Evolutionary conservation across 2,797 vertebrate species (phyloP).

Genomic region (Cyclura pinguis): DNA sequence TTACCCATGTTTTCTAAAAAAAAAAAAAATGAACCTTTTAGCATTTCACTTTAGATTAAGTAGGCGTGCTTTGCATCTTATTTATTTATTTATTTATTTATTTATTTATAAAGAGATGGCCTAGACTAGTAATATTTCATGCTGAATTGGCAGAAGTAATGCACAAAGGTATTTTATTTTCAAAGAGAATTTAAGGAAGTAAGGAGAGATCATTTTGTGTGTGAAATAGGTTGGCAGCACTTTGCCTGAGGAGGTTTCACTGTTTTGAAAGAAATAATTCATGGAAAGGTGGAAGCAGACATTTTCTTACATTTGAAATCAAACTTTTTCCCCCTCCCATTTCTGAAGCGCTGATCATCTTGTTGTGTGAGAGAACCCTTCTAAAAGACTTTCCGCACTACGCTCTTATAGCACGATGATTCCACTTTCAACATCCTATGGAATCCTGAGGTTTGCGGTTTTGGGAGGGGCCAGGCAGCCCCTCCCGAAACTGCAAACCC

Average conservation of each 20-base stretch:
- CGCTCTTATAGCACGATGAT: too few relatives aligned
- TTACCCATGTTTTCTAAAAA: neutral
- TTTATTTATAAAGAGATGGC: constrained; percentile 16
- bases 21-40: constrained; percentile 13
- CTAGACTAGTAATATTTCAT: constrained; percentile 44
- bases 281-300: constrained; percentile 35
- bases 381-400: too few relatives aligned
- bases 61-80: constrained; percentile 3
- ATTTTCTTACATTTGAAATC: constrained; percentile 24
- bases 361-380: constrained; percentile 21
- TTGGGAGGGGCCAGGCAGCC: too few relatives aligned
- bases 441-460: too few relatives aligned
- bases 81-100: constrained; percentile 28
- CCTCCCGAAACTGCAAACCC: too few relatives aligned
- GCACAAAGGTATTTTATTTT: constrained; percentile 32
- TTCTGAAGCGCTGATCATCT: constrained; percentile 3
- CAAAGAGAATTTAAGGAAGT: constrained; percentile 51
- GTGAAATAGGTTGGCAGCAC: constrained; percentile 57
- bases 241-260: constrained; percentile 60
- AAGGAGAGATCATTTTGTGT: constrained; percentile 55
- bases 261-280: constrained; percentile 59
- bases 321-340: neutral
- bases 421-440: too few relatives aligned
- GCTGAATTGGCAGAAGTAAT: constrained; percentile 45
- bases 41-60: constrained; percentile 1